Evolutionary conservation across 2,797 vertebrate genomes (phyloP).

Genomic region (Sus cebifrons): DNA sequence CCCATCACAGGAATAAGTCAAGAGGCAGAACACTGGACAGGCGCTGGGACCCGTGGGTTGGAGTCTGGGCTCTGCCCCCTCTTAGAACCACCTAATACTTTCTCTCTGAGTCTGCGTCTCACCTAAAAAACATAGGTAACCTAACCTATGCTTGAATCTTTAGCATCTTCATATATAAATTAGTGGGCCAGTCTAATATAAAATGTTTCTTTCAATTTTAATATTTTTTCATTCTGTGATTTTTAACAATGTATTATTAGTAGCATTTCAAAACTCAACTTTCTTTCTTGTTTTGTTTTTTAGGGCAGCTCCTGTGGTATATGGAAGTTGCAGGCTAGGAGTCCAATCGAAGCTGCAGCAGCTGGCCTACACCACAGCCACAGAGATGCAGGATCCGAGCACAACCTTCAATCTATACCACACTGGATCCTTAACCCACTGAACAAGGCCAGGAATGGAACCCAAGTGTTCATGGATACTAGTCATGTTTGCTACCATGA

Average conservation of each 20-base stretch:
- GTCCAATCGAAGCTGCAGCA: too few species aligned
- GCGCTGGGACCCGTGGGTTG: not conserved
- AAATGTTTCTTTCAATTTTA: not conserved
- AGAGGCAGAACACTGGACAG: not conserved
- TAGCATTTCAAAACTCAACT: slow-evolving; percentile 90
- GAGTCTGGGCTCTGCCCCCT: not conserved
- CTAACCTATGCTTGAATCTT: not conserved
- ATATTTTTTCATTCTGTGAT: not conserved
- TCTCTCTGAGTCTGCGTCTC: not conserved
- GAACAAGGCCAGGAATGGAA: too few species aligned
- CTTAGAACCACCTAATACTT: not conserved
- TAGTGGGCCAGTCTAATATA: not conserved
- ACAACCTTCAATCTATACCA: too few species aligned
- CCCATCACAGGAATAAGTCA: not conserved
- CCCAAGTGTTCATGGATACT: too few species aligned
- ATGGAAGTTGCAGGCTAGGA: too few species aligned
- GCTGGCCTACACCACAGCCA: too few species aligned
- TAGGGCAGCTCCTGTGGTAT: too few species aligned
- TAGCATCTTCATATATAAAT: slow-evolving; percentile 15
- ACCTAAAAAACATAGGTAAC: not conserved
- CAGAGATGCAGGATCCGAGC: too few species aligned
- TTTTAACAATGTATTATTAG: slow-evolving; percentile 2
- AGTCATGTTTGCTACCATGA: too few species aligned
- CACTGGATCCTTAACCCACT: too few species aligned
- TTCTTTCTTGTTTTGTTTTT: slow-evolving; percentile 84